Evolutionary conservation across 1,140 invertebrate species (phyloP).

Genomic region (Ceratina calcarata): DNA sequence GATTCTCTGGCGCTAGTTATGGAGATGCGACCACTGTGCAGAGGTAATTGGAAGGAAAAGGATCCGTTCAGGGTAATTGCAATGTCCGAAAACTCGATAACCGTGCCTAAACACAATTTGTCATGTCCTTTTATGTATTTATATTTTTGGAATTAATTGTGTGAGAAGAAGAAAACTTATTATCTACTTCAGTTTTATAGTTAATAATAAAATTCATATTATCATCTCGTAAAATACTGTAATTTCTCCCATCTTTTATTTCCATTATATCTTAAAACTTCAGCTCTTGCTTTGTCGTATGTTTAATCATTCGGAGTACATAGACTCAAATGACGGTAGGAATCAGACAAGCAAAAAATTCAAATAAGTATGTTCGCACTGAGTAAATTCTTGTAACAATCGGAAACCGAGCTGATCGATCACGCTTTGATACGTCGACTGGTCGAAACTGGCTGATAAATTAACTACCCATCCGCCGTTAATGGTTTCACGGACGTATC

Average conservation of each 20-base stretch:
- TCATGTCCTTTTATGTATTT: no score
- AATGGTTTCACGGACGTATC: neutral
- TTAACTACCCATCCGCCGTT: constrained; percentile 14
- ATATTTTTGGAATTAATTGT: no score
- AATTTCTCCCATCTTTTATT: no score
- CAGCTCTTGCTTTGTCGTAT: no score
- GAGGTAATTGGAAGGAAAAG: neutral
- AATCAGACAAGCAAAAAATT: neutral
- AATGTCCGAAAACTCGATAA: neutral
- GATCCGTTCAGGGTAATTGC: neutral
- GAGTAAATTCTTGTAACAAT: neutral
- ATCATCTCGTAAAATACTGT: no score
- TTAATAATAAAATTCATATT: no score
- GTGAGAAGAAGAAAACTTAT: no score
- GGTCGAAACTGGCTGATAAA: constrained; percentile 20
- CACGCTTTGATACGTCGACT: neutral
- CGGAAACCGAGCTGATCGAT: neutral
- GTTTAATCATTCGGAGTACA: no score
- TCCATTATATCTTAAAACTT: no score
- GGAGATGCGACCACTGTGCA: neutral
- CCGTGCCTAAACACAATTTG: neutral
- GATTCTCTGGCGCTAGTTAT: no score
- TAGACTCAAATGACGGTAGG: no score
- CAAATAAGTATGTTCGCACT: neutral
- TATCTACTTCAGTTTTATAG: no score